phyloP scores from a whole-genome alignment of 2,113 vertebrate genomes.

The Hippolais icterina region DNA sequence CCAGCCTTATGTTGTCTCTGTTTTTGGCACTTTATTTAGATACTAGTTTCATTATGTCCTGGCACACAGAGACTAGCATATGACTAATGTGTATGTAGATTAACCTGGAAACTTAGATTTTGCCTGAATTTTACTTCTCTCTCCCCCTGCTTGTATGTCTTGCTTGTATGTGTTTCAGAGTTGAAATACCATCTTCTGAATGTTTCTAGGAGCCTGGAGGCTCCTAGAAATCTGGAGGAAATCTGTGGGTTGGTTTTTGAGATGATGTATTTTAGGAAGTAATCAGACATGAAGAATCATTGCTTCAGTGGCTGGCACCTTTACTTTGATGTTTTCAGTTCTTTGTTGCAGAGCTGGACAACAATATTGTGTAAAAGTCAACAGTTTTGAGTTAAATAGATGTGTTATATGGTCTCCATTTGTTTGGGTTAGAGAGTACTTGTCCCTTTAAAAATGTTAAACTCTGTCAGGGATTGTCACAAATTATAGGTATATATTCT shows the following conservation, averaged over 20 bases:
- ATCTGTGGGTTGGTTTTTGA: not conserved
- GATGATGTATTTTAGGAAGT: not conserved
- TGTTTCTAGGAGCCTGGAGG: not conserved
- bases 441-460: not conserved
- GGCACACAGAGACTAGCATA: not conserved
- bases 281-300: not conserved
- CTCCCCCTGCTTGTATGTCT: not conserved
- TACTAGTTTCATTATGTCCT: not conserved
- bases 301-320: not conserved
- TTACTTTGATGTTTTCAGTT: not conserved
- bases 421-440: not conserved
- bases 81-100: not conserved
- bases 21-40: not conserved
- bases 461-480: not conserved
- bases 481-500: not conserved
- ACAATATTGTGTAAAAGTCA: not conserved
- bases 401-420: not conserved
- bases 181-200: not conserved
- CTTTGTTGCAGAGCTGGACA: not conserved
- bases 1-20: not conserved
- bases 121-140: not conserved
- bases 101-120: not conserved
- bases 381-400: not conserved
- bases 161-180: not conserved
- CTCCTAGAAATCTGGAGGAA: not conserved